Percentiles rank a stretch among this genome's conserved stretches.
These are phyloP conservation scores for Leptosomus discolor DNA, from an alignment of 2,113 vertebrate species.

Conservation along the genomic window DNA sequence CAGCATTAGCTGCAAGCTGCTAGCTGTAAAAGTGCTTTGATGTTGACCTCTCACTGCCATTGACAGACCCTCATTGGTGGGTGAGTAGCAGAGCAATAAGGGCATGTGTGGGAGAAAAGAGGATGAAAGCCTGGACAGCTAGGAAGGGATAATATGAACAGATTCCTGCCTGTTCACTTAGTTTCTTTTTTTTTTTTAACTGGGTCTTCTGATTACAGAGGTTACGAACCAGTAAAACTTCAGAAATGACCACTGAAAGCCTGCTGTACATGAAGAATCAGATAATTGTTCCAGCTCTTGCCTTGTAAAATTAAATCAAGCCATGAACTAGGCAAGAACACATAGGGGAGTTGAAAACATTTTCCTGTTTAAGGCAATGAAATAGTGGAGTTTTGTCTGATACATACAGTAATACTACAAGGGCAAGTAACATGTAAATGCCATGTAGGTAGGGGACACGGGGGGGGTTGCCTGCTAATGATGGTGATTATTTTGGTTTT, in stretches of 20 bases:
- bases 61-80: constrained; percentile 85
- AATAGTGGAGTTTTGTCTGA: constrained; percentile 11
- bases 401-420: background rate
- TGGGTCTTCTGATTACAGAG: constrained; percentile 81
- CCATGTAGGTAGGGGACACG: background rate
- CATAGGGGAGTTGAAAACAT: constrained; percentile 31
- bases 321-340: constrained; percentile 2
- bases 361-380: constrained; percentile 5
- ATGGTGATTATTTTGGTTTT: background rate
- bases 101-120: constrained; percentile 89
- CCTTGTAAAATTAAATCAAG: constrained; percentile 66
- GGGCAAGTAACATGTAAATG: background rate
- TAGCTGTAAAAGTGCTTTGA: constrained; percentile 90
- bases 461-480: background rate
- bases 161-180: constrained; percentile 85
- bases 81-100: constrained; percentile 82
- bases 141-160: constrained; percentile 87
- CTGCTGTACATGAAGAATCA: constrained; percentile 69
- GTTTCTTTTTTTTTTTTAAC: constrained; percentile 77
- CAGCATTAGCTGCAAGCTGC: constrained; percentile 90
- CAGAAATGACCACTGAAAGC: constrained; percentile 75
- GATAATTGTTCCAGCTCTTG: constrained; percentile 69
- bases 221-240: constrained; percentile 74
- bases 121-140: constrained; percentile 88
- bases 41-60: constrained; percentile 84